Evolutionary conservation across 1,140 invertebrate species (phyloP).

Genomic region (Anagrus nilaparvatae): DNA sequence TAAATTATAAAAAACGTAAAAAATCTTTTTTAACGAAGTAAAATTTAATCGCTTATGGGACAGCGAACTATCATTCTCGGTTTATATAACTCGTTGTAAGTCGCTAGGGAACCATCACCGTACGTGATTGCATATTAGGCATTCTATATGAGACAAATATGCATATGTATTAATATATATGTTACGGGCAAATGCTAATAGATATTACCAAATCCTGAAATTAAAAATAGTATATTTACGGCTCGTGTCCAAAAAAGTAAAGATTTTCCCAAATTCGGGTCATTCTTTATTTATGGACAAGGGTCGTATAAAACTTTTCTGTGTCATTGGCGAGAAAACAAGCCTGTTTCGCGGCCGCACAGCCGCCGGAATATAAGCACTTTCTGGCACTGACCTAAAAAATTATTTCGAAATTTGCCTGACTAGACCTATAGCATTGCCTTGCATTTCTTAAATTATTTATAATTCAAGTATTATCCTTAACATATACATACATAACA

Average conservation of each 20-base stretch:
- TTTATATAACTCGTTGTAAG: slow-evolving; percentile 11
- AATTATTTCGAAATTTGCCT: no score
- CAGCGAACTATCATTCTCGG: slow-evolving; percentile 3
- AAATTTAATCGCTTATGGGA: not conserved
- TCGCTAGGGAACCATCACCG: slow-evolving; percentile 22
- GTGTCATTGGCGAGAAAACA: no score
- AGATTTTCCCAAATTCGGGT: no score
- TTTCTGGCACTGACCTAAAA: no score
- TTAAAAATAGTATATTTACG: no score
- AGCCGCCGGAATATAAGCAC: no score
- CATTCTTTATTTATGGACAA: no score
- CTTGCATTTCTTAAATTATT: not conserved
- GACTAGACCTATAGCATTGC: no score
- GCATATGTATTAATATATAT: not conserved
- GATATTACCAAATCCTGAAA: no score
- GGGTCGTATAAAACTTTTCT: no score
- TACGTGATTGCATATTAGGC: slow-evolving; percentile 32
- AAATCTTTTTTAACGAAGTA: not conserved
- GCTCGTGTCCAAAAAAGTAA: no score
- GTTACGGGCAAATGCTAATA: not conserved
- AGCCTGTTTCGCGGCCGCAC: no score
- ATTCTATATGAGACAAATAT: slow-evolving; percentile 9
- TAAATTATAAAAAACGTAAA: not conserved
- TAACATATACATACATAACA: not conserved
- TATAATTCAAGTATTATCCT: not conserved